Conservation (phyloP, 2,797 vertebrate species). For the Mormyrops attenuatus region DNA sequence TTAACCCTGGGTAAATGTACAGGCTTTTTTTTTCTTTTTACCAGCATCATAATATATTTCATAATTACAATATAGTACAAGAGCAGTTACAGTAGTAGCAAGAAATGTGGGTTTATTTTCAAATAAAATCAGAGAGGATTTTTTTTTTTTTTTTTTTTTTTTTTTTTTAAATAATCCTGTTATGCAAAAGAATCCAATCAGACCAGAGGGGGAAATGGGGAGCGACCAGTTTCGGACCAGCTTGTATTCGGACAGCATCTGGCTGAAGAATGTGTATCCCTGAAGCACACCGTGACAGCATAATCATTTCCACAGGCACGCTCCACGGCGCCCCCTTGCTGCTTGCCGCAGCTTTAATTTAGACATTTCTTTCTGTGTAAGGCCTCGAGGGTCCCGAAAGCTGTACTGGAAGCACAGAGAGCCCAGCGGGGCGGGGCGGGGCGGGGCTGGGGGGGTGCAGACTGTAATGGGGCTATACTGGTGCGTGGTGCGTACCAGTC, state of each 20-base stretch:
- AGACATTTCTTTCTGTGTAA: not conserved
- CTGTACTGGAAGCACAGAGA: conserved; percentile 8
- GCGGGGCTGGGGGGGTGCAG: no score
- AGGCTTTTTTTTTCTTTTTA: conserved; percentile 52
- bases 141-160: not conserved
- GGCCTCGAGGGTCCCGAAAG: not conserved
- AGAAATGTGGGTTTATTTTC: conserved; percentile 41
- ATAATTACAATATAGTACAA: conserved; percentile 71
- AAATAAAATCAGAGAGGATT: conserved; percentile 35
- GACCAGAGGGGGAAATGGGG: not conserved
- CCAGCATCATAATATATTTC: conserved; percentile 66
- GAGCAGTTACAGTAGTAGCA: conserved; percentile 52
- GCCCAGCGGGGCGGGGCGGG: not conserved
- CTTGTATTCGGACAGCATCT: not conserved
- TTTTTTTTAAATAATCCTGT: not conserved
- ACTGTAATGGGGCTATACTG: not conserved
- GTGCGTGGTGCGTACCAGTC: not conserved
- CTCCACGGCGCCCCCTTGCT: not conserved
- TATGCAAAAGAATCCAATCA: conserved; percentile 1
- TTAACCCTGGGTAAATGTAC: conserved; percentile 65
- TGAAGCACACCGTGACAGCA: not conserved
- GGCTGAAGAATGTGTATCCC: not conserved
- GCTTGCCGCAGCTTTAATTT: not conserved
- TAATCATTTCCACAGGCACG: not conserved
- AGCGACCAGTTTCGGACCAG: not conserved